A percentile compares a stretch with the other conserved stretches of the same genome.
Evolutionary conservation across 2,888 invertebrate species (phyloP).

Genomic region (Galerucella pusilla): DNA sequence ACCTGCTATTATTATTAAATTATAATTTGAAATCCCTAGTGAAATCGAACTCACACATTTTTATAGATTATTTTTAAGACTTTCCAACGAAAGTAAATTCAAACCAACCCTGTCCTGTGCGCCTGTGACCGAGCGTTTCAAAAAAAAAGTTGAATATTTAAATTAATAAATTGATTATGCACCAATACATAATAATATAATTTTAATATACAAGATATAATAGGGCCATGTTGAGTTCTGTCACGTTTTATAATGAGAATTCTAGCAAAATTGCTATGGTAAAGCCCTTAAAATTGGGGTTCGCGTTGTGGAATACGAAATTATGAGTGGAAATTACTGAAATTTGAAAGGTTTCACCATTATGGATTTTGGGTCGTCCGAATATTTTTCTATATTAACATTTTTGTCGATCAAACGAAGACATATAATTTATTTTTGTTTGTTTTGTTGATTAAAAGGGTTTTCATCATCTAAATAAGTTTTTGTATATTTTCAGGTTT

Average conservation of each 20-base stretch:
- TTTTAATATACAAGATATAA: constrained; percentile 42
- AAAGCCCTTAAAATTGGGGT: constrained; percentile 39
- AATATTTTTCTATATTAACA: constrained; percentile 21
- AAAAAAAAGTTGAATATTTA: constrained; percentile 28
- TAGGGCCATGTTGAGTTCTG: constrained; percentile 36
- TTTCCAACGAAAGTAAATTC: not conserved
- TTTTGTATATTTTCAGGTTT: not conserved
- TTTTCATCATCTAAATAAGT: not conserved
- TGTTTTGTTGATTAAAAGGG: constrained; percentile 12
- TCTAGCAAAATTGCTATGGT: constrained; percentile 42
- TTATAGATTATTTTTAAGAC: too few relatives aligned
- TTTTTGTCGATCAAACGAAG: not conserved
- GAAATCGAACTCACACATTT: too few relatives aligned
- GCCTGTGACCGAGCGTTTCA: not conserved
- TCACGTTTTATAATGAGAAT: constrained; percentile 43
- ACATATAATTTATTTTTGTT: constrained; percentile 19
- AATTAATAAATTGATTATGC: constrained; percentile 40
- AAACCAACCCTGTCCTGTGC: not conserved
- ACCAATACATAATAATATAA: constrained; percentile 40
- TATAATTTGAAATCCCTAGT: too few relatives aligned
- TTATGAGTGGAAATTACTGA: constrained; percentile 44
- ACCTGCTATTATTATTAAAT: too few relatives aligned
- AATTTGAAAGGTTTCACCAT: constrained; percentile 39
- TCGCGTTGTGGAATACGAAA: constrained; percentile 37
- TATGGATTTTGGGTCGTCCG: constrained; percentile 26